Evolutionary conservation across 2,888 invertebrate genomes (phyloP), one percentile per base, ranked within the genome.

Genomic region (Meta bourneti): DNA sequence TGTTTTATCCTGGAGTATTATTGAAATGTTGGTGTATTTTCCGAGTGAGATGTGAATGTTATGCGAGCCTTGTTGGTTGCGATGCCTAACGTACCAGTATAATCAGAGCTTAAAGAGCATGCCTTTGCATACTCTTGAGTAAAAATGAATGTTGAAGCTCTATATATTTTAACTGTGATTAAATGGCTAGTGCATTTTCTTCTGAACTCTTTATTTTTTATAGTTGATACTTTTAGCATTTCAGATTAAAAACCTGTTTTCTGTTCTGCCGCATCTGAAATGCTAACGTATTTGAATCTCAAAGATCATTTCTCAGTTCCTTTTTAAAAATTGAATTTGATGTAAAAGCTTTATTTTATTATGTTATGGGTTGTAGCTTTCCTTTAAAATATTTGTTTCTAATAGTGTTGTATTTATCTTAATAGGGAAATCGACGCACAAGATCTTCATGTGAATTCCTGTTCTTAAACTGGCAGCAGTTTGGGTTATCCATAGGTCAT

Each of bases 381-480:
- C 13, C n/a, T 78, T 78, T n/a, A 34, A 34, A 34, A 34, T 34
- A n/a, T 20, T 0, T 48, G 20, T 77, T 77, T 75, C 34, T 69
- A 77, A 49, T 77, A 49, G n/a, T 86, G 8, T n/a, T 87, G 51
- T 61, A 61, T 80, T 88, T 88, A 75, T 88, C 81, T 88, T 75
- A 54, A 69, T 82, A 89, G 89, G 89, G 48, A 82, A 88, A 9
- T n/a, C 49, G 7, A 52, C 71, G 72, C 84, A 72, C 83, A 89
- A 89, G 89, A 79, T 61, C 72, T 89, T 84, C 83, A 54, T 79
- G 89, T 89, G 89, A 83, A 78, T 49, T n/a, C 77, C 77, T 52
- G 74, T 16, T 81, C 34, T 81, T 61, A 34, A 69, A 77, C 34
- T 89, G 79, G 79, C 69, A 48, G 72, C 72, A 74, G 71, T 81